Evolutionary conservation across 2,113 vertebrate species (phyloP), one percentile per base, ranked within the genome.

Genomic region (human): DNA sequence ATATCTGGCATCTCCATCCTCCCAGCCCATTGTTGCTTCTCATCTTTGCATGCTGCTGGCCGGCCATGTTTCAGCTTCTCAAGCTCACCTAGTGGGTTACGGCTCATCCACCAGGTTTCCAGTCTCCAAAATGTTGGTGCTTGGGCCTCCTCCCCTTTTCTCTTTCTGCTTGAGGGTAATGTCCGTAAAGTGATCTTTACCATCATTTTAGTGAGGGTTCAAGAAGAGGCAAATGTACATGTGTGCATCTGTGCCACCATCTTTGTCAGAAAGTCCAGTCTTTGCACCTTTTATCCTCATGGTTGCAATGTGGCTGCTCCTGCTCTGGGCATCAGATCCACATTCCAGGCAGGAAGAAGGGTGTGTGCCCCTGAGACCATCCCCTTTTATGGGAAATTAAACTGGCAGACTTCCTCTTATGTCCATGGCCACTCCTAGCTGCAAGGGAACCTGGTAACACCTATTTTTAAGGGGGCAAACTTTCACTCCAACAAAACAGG

Each of bases 191-290:
- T 38, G 35, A 75, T 11, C 18, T 64, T 52, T 18, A 4, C 52
- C 27, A 27, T n/a, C n/a, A 1, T 50, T 27, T 20, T 35, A 35
- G 18, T 0, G 3, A 52, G 11, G 30, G 70, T 38, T 70, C 32
- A 32, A 10, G 27, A 75, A 35, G 38, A 48, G 17, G 18, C 9
- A 57, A 11, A 6, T 0, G 48, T 20, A 1, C 2, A 0, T 1
- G 3, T 1, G 3, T 2, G 32, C 40, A 20, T 55, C 43, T 55
- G 6, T 4, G 11, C 50, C 61, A 6, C 80, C 6, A 0, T 8
- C 48, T 13, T 68, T 16, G 48, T 82, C 70, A 18, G 70, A 17
- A 59, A 59, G 38, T 17, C 23, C 50, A 8, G 40, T 5, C 38
- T 59, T 38, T 25, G 38, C 32, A 40, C 61, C 25, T 40, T 45